These are phyloP conservation scores for Hycleus phaleratus DNA, from an alignment of 1,140 invertebrate genomes.

Conservation along the genomic window DNA sequence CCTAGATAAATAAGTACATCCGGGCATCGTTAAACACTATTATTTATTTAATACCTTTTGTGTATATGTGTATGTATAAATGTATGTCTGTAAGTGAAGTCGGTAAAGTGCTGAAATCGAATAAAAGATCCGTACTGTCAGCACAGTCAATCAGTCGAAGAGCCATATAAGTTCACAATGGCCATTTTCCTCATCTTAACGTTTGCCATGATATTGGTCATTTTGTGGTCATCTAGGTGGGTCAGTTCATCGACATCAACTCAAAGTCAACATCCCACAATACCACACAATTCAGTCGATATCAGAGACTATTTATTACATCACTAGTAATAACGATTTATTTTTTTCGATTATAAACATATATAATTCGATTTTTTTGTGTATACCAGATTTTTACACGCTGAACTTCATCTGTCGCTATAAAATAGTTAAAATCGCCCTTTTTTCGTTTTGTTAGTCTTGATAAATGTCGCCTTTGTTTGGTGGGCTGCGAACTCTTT, in stretches of 20 bases:
- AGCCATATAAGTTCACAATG: slow-evolving; percentile 4
- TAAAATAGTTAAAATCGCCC: slow-evolving; percentile 7
- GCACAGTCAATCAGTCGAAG: slow-evolving; percentile 1
- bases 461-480: slow-evolving; percentile 12
- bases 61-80: too few species aligned
- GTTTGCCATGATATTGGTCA: neutral
- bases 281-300: too few species aligned
- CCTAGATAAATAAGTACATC: slow-evolving; percentile 4
- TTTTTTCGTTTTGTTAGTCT: neutral
- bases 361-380: too few species aligned
- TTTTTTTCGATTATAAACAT: too few species aligned
- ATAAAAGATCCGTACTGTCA: slow-evolving; percentile 6
- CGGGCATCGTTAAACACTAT: slow-evolving; percentile 3
- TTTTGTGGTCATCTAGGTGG: slow-evolving; percentile 1
- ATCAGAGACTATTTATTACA: slow-evolving; percentile 5
- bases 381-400: too few species aligned
- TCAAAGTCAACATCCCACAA: too few species aligned
- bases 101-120: slow-evolving; percentile 1
- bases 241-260: slow-evolving; percentile 5
- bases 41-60: slow-evolving; percentile 3
- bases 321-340: too few species aligned
- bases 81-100: neutral
- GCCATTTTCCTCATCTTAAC: neutral
- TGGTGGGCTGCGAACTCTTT: slow-evolving; percentile 7
- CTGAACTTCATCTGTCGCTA: neutral